Evolutionary conservation across 2,888 invertebrate species (phyloP).

Genomic region (Patella depressa): DNA sequence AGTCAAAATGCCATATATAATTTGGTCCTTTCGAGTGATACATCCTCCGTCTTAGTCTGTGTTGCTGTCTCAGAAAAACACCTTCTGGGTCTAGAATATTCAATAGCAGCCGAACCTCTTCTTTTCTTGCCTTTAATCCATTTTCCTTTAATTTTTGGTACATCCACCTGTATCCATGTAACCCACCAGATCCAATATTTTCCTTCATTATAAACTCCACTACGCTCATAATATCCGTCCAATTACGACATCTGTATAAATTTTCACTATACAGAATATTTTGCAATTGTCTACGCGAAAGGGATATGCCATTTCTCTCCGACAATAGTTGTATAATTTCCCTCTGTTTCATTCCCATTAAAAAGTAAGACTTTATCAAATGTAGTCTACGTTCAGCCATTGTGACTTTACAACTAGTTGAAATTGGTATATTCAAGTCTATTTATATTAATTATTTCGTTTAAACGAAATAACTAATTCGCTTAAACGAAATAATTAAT

Average conservation of each 20-base stretch:
- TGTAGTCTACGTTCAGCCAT: neutral
- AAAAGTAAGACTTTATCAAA: neutral
- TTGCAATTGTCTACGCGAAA: constrained; percentile 3
- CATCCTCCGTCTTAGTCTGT: constrained; percentile 19
- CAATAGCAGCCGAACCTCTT: constrained; percentile 23
- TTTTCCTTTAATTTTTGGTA: constrained; percentile 7
- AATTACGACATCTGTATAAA: neutral
- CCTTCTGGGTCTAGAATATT: constrained; percentile 25
- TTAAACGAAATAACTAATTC: too few relatives aligned
- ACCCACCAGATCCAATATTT: neutral
- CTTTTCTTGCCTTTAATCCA: constrained; percentile 25
- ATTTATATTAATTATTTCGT: neutral
- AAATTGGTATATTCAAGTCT: neutral
- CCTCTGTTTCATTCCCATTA: neutral
- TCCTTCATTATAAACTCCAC: constrained; percentile 3
- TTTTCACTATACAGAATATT: neutral
- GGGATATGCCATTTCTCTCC: neutral
- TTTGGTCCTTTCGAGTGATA: constrained; percentile 30
- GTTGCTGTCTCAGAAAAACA: constrained; percentile 20
- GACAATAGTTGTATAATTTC: neutral
- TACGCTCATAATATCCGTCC: constrained; percentile 8
- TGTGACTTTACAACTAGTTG: neutral
- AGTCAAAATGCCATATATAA: constrained; percentile 32
- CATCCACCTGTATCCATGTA: constrained; percentile 3
- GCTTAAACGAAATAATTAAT: too few relatives aligned